A percentile compares a stretch with the other conserved stretches of the same genome.
Conservation (phyloP, 2,113 vertebrate species). For the Vulpes vulpes region DNA sequence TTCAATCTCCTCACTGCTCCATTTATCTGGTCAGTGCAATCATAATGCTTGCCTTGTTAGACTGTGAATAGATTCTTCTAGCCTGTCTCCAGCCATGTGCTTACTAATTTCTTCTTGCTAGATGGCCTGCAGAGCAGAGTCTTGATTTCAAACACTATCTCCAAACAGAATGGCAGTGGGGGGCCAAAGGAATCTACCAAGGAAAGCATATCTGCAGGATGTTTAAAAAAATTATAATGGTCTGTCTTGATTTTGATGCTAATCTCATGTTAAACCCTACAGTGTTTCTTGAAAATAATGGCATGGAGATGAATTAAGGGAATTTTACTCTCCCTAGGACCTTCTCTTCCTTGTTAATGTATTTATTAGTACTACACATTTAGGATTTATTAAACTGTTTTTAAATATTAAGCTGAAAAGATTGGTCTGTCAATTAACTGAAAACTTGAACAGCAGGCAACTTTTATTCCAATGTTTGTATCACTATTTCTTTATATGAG, state of each 20-base stretch:
- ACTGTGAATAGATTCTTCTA: slow-evolving; percentile 72
- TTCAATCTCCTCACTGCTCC: slow-evolving; percentile 24
- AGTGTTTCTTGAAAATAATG: slow-evolving; percentile 79
- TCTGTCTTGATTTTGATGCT: slow-evolving; percentile 79
- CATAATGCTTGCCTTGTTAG: slow-evolving; percentile 52
- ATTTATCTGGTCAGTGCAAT: slow-evolving; percentile 71
- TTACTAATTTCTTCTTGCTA: slow-evolving; percentile 76
- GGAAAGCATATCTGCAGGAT: slow-evolving; percentile 72
- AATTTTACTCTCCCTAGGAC: slow-evolving; percentile 75
- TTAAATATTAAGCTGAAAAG: slow-evolving; percentile 72
- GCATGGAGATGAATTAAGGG: slow-evolving; percentile 56
- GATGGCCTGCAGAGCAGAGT: slow-evolving; percentile 78
- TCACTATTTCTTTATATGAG: slow-evolving; percentile 50
- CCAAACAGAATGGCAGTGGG: slow-evolving; percentile 79
- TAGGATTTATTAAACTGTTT: slow-evolving; percentile 67
- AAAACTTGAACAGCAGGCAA: slow-evolving; percentile 59
- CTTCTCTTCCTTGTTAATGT: slow-evolving; percentile 24
- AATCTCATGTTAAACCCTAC: slow-evolving; percentile 65
- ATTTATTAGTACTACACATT: slow-evolving; percentile 48
- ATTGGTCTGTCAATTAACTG: slow-evolving; percentile 55
- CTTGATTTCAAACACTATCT: slow-evolving; percentile 77
- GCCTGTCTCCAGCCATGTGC: background rate
- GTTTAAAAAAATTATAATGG: slow-evolving; percentile 69
- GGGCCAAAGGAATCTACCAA: slow-evolving; percentile 72
- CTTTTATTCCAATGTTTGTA: slow-evolving; percentile 43